Percentiles rank a stretch among this genome's conserved stretches.
Conservation (phyloP, 1,140 invertebrate species). For the Rhynchophorus ferrugineus region DNA sequence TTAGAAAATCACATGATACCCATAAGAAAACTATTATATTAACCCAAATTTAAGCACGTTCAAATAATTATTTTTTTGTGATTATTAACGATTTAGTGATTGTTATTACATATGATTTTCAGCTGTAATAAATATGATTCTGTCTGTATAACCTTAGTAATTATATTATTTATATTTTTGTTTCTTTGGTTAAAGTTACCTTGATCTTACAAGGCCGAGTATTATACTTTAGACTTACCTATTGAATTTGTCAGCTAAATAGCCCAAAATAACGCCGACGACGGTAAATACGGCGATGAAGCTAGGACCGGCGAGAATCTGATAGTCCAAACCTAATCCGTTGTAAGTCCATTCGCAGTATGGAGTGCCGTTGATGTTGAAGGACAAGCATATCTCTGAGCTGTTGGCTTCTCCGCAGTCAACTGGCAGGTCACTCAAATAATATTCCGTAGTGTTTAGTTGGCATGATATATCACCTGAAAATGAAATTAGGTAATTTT, state of each 20-base stretch:
- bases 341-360: slow-evolving; percentile 91
- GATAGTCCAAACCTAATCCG: slow-evolving; percentile 84
- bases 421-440: slow-evolving; percentile 51
- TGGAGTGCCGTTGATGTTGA: slow-evolving; percentile 58
- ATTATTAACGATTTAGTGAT: too few species aligned
- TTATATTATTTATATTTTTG: too few species aligned
- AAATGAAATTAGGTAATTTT: slow-evolving; percentile 5
- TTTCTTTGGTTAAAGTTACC: too few species aligned
- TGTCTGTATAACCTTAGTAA: too few species aligned
- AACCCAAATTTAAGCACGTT: too few species aligned
- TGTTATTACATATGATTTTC: too few species aligned
- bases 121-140: too few species aligned
- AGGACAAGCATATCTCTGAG: slow-evolving; percentile 54
- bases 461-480: slow-evolving; percentile 73
- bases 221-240: slow-evolving; percentile 46
- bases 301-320: slow-evolving; percentile 83
- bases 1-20: too few species aligned
- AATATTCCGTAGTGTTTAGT: slow-evolving; percentile 56
- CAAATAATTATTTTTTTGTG: too few species aligned
- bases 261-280: slow-evolving; percentile 75
- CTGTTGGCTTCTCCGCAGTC: slow-evolving; percentile 57
- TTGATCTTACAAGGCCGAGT: too few species aligned
- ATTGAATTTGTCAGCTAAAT: slow-evolving; percentile 71
- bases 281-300: slow-evolving; percentile 89
- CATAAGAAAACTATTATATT: too few species aligned